Conservation (phyloP, 2,113 vertebrate species). For the Sceloporus undulatus region DNA sequence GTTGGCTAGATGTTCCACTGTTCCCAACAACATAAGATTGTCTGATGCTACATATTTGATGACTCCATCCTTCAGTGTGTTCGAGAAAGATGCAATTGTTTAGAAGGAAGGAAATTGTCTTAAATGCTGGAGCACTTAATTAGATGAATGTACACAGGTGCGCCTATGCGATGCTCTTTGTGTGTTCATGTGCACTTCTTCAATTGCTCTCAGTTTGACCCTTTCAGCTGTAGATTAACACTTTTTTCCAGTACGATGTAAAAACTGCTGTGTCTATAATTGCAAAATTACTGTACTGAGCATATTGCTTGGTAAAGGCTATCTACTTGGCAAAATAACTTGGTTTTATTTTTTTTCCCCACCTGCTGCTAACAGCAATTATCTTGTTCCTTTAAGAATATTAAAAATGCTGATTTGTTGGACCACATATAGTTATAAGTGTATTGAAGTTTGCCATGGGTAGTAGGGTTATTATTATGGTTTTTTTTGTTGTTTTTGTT, state of each 20-base stretch:
- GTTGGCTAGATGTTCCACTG: constrained; percentile 40
- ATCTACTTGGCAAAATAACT: constrained; percentile 7
- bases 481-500: too few relatives aligned
- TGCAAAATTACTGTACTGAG: constrained; percentile 1
- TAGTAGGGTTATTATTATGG: neutral
- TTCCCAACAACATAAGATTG: constrained; percentile 37
- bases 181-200: neutral
- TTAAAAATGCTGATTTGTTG: constrained; percentile 30
- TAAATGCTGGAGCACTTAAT: neutral
- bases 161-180: rapidly evolving
- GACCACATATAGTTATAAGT: neutral
- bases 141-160: neutral
- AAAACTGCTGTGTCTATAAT: constrained; percentile 21
- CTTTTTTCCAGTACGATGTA: constrained; percentile 11
- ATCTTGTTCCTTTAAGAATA: constrained; percentile 20
- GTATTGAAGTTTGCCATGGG: neutral
- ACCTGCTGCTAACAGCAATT: constrained; percentile 15
- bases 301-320: constrained; percentile 9
- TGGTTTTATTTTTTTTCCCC: constrained; percentile 6
- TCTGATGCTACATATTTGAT: constrained; percentile 25
- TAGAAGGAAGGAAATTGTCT: constrained; percentile 13
- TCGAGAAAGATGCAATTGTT: neutral
- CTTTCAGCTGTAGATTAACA: neutral
- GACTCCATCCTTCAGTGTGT: constrained; percentile 33
- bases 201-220: constrained; percentile 18